Conservation (phyloP, 1,140 invertebrate genomes). For the Dreissena polymorpha region DNA sequence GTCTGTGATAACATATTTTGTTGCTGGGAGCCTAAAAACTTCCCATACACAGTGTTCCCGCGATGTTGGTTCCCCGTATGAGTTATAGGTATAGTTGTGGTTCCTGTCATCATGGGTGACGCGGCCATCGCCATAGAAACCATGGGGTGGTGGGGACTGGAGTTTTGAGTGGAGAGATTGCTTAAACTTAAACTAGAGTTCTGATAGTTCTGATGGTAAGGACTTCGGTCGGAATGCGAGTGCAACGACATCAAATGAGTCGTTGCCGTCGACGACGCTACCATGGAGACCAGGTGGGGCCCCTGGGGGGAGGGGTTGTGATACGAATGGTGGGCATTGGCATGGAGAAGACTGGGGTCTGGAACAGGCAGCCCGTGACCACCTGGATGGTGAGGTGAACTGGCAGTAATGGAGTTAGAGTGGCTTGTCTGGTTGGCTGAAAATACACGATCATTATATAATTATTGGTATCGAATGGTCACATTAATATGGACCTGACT, state of each 20-base stretch:
- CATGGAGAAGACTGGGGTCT: too few species aligned
- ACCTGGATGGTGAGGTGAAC: too few species aligned
- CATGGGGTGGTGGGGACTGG: conserved; percentile 48
- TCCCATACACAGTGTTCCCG: conserved; percentile 52
- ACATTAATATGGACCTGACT: too few species aligned
- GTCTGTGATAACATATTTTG: not conserved
- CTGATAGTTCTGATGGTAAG: conserved; percentile 28
- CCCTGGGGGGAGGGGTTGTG: conserved; percentile 16
- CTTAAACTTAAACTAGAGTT: not conserved
- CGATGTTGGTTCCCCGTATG: conserved; percentile 41
- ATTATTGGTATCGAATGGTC: too few species aligned
- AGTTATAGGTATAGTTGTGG: conserved; percentile 51
- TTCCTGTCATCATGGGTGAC: conserved; percentile 41
- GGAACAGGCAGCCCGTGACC: too few species aligned
- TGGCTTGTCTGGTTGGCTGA: not conserved
- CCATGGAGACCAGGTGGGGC: conserved; percentile 3
- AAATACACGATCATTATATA: too few species aligned
- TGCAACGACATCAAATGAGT: conserved; percentile 10
- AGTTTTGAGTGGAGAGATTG: conserved; percentile 20
- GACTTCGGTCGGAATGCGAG: conserved; percentile 10
- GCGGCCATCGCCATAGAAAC: conserved; percentile 22
- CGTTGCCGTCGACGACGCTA: conserved; percentile 3
- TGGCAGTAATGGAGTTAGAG: not conserved
- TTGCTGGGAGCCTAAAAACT: conserved; percentile 45
- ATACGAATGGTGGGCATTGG: not conserved